Percentiles rank a stretch among this genome's conserved stretches.
Conservation (phyloP, 2,888 invertebrate species). For the Drosophila cyrtoloma region DNA sequence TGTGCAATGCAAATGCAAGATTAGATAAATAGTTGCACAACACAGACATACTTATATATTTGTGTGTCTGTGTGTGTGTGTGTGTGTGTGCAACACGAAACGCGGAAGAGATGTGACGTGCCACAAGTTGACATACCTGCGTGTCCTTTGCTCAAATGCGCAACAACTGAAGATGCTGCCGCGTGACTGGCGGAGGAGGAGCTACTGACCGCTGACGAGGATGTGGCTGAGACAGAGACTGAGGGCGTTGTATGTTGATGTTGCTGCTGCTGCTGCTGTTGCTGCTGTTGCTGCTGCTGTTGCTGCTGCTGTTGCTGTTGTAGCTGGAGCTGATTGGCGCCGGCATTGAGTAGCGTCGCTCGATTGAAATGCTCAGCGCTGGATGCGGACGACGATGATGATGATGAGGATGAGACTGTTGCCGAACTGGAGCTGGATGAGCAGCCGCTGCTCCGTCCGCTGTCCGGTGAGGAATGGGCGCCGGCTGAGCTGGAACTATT, state of each 20-base stretch:
- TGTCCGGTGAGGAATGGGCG: conserved; percentile 71
- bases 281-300: conserved; percentile 47
- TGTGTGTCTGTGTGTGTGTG: too few species aligned
- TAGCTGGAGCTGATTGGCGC: conserved; percentile 46
- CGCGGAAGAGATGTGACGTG: conserved; percentile 22
- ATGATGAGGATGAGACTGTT: conserved; percentile 68
- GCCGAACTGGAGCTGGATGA: conserved; percentile 67
- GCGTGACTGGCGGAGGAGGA: conserved; percentile 46
- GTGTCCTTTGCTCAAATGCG: conserved; percentile 75
- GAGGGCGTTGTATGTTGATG: conserved; percentile 42
- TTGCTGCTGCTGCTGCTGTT: conserved; percentile 47
- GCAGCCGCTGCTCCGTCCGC: conserved; percentile 76
- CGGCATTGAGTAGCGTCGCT: conserved; percentile 55
- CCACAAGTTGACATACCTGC: conserved; percentile 62
- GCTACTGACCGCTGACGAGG: conserved; percentile 65
- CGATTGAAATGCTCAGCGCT: conserved; percentile 72
- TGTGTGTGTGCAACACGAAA: conserved; percentile 22
- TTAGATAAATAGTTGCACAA: conserved; percentile 46
- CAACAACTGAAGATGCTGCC: conserved; percentile 73
- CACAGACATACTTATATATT: neutral
- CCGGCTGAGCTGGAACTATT: conserved; percentile 69
- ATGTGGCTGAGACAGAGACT: conserved; percentile 47
- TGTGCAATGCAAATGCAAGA: conserved; percentile 61
- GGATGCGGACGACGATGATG: conserved; percentile 73
- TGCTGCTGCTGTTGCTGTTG: conserved; percentile 46